Evolutionary conservation across 2,888 invertebrate genomes (phyloP), one percentile per base, ranked within the genome.

Genomic region (Priocnemis perturbator): DNA sequence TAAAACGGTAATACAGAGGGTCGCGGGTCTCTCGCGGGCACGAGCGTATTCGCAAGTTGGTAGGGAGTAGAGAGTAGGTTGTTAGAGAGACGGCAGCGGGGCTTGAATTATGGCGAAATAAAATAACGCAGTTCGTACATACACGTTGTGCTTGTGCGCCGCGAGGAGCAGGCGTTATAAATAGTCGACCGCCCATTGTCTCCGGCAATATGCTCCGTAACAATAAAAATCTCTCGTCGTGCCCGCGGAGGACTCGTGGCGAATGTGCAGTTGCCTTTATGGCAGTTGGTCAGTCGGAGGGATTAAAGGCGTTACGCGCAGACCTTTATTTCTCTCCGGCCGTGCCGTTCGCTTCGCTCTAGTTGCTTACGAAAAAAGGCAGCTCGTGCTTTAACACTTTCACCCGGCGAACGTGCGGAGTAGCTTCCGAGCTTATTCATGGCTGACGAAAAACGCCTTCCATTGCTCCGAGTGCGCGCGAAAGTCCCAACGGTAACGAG

Each of bases 171-270:
- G 50, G 17, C 44, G 63, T 62, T 64, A 56, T 68, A 73, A 73
- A 73, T 73, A 68, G 71, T 45, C 44, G 60, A 52, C 47, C 44
- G 45, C 30, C 60, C 65, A 71, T 73, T 73, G 73, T 71, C 47
- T 61, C n/a, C 47, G 53, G 68, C 68, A 61, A 63, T 58, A 63
- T 60, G 62, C 59, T 62, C n/a, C 56, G 59, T 47, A 48, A 67
- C 67, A 67, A 71, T 73, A 71, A 73, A 71, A 73, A 71, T 67
- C 64, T 65, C 67, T 53, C 69, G 58, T 20, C 47, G 21, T 3
- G 30, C 53, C 2, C 19, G 26, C 69, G n/a, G 47, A 67, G 61
- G 66, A 66, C 60, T 60, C 26, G 55, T 17, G 45, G 48, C 26
- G 50, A 61, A 17, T 30, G 60, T 58, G 50, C 50, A 62, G 44